These are phyloP conservation scores for Helostoma temminkii DNA, from an alignment of 2,797 vertebrate species.

Conservation along the genomic window DNA sequence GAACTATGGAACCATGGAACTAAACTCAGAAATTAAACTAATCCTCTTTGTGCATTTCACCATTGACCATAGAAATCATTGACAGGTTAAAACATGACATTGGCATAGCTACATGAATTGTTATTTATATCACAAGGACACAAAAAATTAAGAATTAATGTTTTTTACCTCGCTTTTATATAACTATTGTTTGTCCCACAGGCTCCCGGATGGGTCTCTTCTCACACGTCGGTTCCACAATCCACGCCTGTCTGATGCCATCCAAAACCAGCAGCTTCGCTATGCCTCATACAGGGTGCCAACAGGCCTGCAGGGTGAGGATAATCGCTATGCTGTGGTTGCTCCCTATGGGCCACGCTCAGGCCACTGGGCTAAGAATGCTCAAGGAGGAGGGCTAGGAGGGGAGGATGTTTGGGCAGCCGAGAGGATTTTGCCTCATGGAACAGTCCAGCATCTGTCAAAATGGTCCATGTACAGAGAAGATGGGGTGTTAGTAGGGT, in stretches of 20 bases:
- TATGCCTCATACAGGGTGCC: slow-evolving; percentile 85
- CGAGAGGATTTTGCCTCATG: slow-evolving; percentile 85
- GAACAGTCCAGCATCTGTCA: slow-evolving; percentile 80
- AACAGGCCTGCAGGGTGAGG: slow-evolving; percentile 74
- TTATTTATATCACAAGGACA: background rate
- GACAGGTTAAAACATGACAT: background rate
- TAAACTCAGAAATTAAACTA: background rate
- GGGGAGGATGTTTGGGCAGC: slow-evolving; percentile 85
- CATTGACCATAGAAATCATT: too few relatives aligned
- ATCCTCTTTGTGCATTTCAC: background rate
- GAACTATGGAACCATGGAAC: too few relatives aligned
- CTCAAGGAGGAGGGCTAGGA: slow-evolving; percentile 72
- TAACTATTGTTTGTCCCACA: slow-evolving; percentile 35
- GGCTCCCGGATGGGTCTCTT: slow-evolving; percentile 75
- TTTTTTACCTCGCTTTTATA: background rate
- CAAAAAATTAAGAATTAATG: background rate
- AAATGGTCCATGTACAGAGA: slow-evolving; percentile 85
- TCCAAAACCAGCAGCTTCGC: slow-evolving; percentile 83
- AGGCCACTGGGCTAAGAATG: slow-evolving; percentile 86
- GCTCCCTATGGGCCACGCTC: slow-evolving; percentile 86
- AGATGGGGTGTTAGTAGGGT: slow-evolving; percentile 76
- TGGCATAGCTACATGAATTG: background rate
- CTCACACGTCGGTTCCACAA: slow-evolving; percentile 79
- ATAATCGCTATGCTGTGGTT: slow-evolving; percentile 89
- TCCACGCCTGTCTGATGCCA: slow-evolving; percentile 74